Conservation (phyloP, 2,113 vertebrate genomes). For the Zingel zingel region DNA sequence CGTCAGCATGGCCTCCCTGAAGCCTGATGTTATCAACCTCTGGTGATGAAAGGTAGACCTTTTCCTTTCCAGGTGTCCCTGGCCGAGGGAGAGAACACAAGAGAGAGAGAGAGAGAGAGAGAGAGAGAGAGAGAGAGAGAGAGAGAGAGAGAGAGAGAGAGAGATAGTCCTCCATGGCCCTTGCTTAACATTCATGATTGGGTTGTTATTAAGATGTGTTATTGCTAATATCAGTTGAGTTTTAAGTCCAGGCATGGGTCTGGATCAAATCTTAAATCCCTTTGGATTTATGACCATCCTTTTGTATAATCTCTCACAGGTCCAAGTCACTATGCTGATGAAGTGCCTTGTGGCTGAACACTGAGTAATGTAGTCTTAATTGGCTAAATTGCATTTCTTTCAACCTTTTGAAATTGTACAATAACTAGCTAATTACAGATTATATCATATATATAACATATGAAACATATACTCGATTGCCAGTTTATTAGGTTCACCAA, state of each 20-base stretch:
- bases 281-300: constrained; percentile 41
- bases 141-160: constrained; percentile 1
- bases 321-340: constrained; percentile 36
- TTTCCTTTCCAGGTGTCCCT: constrained; percentile 66
- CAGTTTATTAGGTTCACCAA: background rate
- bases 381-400: constrained; percentile 23
- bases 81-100: background rate
- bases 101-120: too few relatives aligned
- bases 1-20: constrained; percentile 62
- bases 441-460: too few relatives aligned
- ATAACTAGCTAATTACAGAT: constrained; percentile 4
- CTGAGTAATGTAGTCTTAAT: constrained; percentile 30
- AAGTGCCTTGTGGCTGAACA: constrained; percentile 44
- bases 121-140: background rate
- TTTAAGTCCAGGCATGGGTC: constrained; percentile 19
- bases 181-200: constrained; percentile 28
- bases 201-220: constrained; percentile 29
- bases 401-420: constrained; percentile 7
- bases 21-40: constrained; percentile 61
- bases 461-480: constrained; percentile 6
- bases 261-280: constrained; percentile 49
- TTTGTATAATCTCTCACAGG: constrained; percentile 40
- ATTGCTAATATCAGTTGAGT: constrained; percentile 35
- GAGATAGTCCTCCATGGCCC: background rate
- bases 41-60: constrained; percentile 76